A percentile compares a stretch with the other conserved stretches of the same genome.
Conservation (phyloP, 2,113 vertebrate genomes). For the Tragelaphus scriptus region DNA sequence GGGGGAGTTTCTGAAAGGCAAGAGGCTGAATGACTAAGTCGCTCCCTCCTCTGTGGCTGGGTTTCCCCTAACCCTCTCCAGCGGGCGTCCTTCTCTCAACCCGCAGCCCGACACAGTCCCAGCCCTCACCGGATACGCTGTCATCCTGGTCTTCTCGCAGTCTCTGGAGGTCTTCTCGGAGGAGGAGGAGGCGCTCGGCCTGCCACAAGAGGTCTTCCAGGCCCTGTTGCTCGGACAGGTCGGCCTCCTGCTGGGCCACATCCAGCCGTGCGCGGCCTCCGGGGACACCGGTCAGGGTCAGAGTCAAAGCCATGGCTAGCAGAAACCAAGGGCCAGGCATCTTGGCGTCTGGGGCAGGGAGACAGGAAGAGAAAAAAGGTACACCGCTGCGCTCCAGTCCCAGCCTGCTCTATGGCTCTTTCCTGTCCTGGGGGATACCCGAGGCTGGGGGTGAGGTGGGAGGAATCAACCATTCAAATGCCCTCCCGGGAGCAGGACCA, state of each 20-base stretch:
- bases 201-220: background rate
- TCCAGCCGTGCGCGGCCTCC: background rate
- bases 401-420: background rate
- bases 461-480: background rate
- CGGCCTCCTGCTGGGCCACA: background rate
- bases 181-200: constrained; percentile 8
- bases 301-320: constrained; percentile 2
- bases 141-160: background rate
- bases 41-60: fast-evolving
- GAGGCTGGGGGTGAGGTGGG: background rate
- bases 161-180: constrained; percentile 1
- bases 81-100: fast-evolving
- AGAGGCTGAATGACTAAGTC: background rate
- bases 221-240: background rate
- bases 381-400: fast-evolving
- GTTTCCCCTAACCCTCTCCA: too few relatives aligned
- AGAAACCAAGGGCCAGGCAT: constrained; percentile 50
- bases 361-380: background rate
- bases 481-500: background rate
- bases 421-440: background rate
- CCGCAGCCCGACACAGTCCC: fast-evolving
- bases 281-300: background rate
- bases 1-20: background rate
- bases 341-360: background rate
- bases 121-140: background rate